A percentile compares a stretch with the other conserved stretches of the same genome.
phyloP scores from a whole-genome alignment of 2,113 vertebrate genomes.

The Podocnemis expansa region DNA sequence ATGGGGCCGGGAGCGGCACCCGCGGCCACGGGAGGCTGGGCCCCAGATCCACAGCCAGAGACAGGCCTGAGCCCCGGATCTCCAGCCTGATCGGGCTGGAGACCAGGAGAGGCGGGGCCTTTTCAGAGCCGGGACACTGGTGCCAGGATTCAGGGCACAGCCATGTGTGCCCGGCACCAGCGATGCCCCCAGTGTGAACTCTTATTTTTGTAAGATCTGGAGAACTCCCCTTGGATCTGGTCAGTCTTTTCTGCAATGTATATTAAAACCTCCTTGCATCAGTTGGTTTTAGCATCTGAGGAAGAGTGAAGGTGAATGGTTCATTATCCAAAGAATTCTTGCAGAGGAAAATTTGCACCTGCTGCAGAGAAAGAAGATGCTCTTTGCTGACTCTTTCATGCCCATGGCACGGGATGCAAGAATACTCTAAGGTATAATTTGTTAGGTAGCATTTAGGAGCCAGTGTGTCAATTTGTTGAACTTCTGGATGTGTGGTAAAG shows the following conservation, averaged over 20 bases:
- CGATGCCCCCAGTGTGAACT: too few species aligned
- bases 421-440: not conserved
- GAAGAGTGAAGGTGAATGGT: not conserved
- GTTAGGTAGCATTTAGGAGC: not conserved
- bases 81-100: too few species aligned
- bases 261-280: not conserved
- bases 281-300: not conserved
- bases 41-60: too few species aligned
- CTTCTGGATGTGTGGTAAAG: not conserved
- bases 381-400: not conserved
- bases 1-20: too few species aligned
- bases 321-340: not conserved
- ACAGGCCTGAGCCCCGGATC: too few species aligned
- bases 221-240: not conserved
- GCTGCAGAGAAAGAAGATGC: not conserved
- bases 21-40: too few species aligned
- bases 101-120: too few species aligned
- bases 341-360: not conserved
- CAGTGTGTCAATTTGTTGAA: not conserved
- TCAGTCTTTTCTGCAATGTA: not conserved
- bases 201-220: not conserved
- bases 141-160: too few species aligned
- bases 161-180: too few species aligned
- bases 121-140: too few species aligned
- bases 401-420: not conserved